Percentiles rank a stretch among this genome's conserved stretches.
Evolutionary conservation across 2,888 invertebrate genomes (phyloP).

Genomic region (Cheilosia impressa): DNA sequence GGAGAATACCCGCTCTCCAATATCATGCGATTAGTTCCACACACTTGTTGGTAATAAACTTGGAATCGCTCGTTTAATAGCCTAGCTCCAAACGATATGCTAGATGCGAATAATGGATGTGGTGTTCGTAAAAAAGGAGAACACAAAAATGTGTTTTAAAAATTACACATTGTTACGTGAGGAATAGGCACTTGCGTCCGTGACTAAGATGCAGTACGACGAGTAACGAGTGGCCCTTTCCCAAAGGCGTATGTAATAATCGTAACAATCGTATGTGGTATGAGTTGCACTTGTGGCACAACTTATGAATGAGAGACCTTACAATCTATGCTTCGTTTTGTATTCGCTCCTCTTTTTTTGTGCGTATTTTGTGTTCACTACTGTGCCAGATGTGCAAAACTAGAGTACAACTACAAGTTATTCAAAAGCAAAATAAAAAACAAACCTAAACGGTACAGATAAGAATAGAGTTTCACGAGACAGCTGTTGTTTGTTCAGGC

Average conservation of each 20-base stretch:
- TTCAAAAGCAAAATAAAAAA: slow-evolving; percentile 18
- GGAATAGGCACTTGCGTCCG: slow-evolving; percentile 68
- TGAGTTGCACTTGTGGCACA: slow-evolving; percentile 43
- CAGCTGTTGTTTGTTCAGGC: slow-evolving; percentile 51
- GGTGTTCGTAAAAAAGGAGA: slow-evolving; percentile 17
- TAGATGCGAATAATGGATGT: slow-evolving; percentile 41
- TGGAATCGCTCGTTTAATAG: slow-evolving; percentile 61
- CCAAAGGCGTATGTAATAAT: slow-evolving; percentile 31
- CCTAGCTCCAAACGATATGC: slow-evolving; percentile 42
- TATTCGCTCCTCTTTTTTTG: background rate
- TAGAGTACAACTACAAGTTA: slow-evolving; percentile 37
- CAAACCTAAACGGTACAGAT: slow-evolving; percentile 21
- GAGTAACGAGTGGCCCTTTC: slow-evolving; percentile 56
- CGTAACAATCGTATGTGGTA: background rate
- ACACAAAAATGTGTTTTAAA: slow-evolving; percentile 20
- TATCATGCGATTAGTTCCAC: slow-evolving; percentile 68
- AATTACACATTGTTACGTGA: slow-evolving; percentile 68
- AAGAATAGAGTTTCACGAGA: slow-evolving; percentile 39
- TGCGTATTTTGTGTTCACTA: slow-evolving; percentile 22
- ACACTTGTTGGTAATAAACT: slow-evolving; percentile 70
- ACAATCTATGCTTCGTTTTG: slow-evolving; percentile 24
- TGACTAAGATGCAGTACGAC: slow-evolving; percentile 65
- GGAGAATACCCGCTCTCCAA: slow-evolving; percentile 37
- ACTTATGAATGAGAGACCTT: slow-evolving; percentile 66
- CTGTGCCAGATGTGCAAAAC: slow-evolving; percentile 64